phyloP scores from a whole-genome alignment of 2,113 vertebrate genomes.

The Clupea harengus region DNA sequence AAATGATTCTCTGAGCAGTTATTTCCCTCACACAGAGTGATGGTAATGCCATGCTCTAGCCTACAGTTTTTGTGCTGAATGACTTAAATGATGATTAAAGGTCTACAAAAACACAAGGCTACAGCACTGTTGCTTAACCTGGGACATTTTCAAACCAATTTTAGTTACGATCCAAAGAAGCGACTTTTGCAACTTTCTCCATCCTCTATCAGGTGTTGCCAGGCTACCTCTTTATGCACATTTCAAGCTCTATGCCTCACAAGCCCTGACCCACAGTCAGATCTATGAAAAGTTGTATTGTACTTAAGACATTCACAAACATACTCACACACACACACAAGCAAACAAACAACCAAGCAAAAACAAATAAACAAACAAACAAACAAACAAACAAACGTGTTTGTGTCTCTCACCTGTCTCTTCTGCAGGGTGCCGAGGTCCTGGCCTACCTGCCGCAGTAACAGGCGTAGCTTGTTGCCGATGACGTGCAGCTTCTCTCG shows the following conservation, averaged over 20 bases:
- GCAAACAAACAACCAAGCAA: background rate
- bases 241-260: background rate
- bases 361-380: background rate
- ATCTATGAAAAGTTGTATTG: background rate
- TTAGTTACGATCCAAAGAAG: too few relatives aligned
- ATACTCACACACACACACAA: background rate
- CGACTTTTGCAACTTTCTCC: too few relatives aligned
- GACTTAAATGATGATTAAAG: background rate
- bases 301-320: too few relatives aligned
- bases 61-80: background rate
- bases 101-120: background rate
- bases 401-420: conserved; percentile 75
- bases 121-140: too few relatives aligned
- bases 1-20: background rate
- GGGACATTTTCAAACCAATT: too few relatives aligned
- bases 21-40: background rate
- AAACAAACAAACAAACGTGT: background rate
- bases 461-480: conserved; percentile 75
- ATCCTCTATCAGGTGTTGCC: too few relatives aligned
- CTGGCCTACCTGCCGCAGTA: conserved; percentile 74
- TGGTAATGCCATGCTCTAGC: background rate
- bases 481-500: conserved; percentile 85
- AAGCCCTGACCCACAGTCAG: background rate
- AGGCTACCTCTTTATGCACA: background rate
- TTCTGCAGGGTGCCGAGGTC: conserved; percentile 72